phyloP scores from a whole-genome alignment of 2,888 invertebrate species.

The Linyphia triangularis region DNA sequence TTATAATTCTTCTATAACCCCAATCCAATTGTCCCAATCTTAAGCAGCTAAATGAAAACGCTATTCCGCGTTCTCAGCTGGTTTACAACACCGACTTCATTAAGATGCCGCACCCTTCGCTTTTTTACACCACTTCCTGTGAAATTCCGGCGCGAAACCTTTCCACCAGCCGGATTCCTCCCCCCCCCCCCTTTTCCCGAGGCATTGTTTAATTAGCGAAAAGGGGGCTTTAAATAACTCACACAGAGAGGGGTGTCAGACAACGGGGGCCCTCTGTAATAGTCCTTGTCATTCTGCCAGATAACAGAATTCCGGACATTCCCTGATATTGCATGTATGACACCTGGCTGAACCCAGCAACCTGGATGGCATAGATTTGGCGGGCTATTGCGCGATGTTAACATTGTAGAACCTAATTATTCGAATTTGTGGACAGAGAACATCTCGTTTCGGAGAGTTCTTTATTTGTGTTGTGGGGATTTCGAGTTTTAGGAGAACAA shows the following conservation, averaged over 20 bases:
- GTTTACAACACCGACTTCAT: constrained; percentile 26
- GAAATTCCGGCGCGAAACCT: constrained; percentile 23
- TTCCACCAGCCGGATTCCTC: constrained; percentile 39
- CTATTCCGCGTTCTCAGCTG: neutral
- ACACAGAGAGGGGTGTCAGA: constrained; percentile 40
- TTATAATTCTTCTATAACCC: neutral
- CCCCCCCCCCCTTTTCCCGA: constrained; percentile 7
- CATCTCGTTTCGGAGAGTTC: neutral
- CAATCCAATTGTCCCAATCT: constrained; percentile 11
- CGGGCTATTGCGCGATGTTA: constrained; percentile 45
- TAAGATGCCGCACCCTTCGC: constrained; percentile 42
- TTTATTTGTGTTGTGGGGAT: constrained; percentile 7
- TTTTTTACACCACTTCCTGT: constrained; percentile 14
- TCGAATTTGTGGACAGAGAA: constrained; percentile 39
- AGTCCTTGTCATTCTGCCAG: constrained; percentile 54
- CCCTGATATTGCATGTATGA: constrained; percentile 21
- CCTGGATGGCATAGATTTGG: constrained; percentile 20
- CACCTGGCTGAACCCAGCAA: constrained; percentile 42
- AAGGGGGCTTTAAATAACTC: constrained; percentile 64
- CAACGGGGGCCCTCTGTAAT: constrained; percentile 12
- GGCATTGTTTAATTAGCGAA: constrained; percentile 59
- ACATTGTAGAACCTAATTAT: constrained; percentile 54
- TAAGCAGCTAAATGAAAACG: constrained; percentile 15
- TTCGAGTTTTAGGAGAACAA: neutral
- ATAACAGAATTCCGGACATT: constrained; percentile 48